These are phyloP conservation scores for Psilopogon haemacephalus DNA, from an alignment of 2,113 vertebrate species.

Conservation along the genomic window DNA sequence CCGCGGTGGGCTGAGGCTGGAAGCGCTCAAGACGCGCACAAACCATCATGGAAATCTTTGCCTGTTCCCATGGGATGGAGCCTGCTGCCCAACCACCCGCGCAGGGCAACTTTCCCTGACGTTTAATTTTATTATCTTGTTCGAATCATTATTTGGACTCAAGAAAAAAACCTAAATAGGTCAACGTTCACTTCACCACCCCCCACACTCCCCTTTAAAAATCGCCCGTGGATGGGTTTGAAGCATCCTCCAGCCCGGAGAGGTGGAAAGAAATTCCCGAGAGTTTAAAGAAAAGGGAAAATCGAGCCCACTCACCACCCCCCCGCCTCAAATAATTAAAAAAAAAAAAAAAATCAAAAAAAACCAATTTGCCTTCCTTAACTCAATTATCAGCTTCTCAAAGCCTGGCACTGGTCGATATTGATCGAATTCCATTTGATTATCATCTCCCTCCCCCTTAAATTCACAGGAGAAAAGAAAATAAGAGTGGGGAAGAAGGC, in stretches of 20 bases:
- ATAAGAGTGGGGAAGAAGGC: too few relatives aligned
- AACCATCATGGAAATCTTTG: background rate
- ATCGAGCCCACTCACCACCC: background rate
- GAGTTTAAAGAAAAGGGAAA: background rate
- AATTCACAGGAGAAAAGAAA: too few relatives aligned
- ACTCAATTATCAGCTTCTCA: background rate
- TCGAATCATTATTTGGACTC: too few relatives aligned
- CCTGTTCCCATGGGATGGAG: slow-evolving; percentile 19
- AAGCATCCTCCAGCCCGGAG: background rate
- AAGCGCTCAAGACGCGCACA: background rate
- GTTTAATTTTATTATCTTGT: background rate
- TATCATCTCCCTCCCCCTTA: too few relatives aligned
- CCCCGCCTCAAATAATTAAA: too few relatives aligned
- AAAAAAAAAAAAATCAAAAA: too few relatives aligned
- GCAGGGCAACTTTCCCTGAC: background rate
- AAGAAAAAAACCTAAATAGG: too few relatives aligned
- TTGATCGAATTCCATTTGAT: too few relatives aligned
- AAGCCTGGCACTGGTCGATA: background rate
- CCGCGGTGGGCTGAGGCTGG: background rate
- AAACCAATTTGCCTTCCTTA: background rate
- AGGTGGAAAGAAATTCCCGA: background rate
- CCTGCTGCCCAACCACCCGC: background rate
- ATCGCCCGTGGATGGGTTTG: background rate
- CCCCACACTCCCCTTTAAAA: fast-evolving
- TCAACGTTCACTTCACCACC: background rate